Evolutionary conservation across 1,140 invertebrate genomes (phyloP), one percentile per base, ranked within the genome.

Genomic region (Harlomillsia oculata): DNA sequence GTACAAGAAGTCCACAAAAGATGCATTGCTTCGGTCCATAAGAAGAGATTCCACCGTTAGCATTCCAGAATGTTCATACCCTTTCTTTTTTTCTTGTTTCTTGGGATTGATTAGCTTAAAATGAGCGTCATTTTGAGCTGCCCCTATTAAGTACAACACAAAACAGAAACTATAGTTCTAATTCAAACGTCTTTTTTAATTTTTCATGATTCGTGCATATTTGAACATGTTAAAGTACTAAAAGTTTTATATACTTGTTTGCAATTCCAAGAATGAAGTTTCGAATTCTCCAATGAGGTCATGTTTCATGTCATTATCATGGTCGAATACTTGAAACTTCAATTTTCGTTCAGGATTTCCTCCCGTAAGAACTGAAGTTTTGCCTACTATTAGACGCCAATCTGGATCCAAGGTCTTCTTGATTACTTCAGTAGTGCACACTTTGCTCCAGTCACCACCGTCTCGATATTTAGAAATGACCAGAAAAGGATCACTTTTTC

Each of bases 401-500:
- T 71, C 71, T 5, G 78, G 78, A 68, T 78, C 76, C 30, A 79
- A 65, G 5, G 72, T 78, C 16, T 73, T 74, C 60, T 76, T 78
- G 13, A 78, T 74, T 1, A 76, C 71, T 66, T 79, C 76, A 20
- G 76, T 78, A 67, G 75, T 70, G 59, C 77, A 72, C 29, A 77
- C 76, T 18, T 76, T 68, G 18, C 74, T 71, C 59, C 67, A 75
- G 14, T 74, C 74, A 51, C 69, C 68, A 65, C 76, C 73, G 50
- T 76, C 74, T 63, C 74, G 72, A 11, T 67, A 59, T 50, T 73
- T 67, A 52, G 71, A 72, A 64, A 80, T 75, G 28, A 73, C 68
- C 13, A 80, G 62, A 66, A 75, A 80, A 5, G 77, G 76, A 65
- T 78, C 76, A 29, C 74, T 75, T 64, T 78, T 77, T 29, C 76